Evolutionary conservation across 2,888 invertebrate species (phyloP), one percentile per base, ranked within the genome.

Genomic region (Agonum fuliginosum): DNA sequence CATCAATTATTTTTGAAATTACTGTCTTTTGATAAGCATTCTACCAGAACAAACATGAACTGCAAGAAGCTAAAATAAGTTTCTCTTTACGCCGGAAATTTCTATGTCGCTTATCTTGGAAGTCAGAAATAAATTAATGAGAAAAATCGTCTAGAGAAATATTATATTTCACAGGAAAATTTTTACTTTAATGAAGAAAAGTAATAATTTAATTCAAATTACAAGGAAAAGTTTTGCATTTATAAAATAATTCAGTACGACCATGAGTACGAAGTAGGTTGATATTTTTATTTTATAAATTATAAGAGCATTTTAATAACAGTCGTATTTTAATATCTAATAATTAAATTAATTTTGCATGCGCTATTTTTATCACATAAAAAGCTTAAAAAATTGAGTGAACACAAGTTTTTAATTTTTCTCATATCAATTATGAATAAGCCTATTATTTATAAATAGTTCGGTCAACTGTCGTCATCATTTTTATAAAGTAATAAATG

Each of bases 1-100:
- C 27, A 24, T 34, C 71, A 51, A 48, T 71, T 71, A 71, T 71
- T 71, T 51, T 51, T 71, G 34, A 48, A 51, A 71, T 71, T 71
- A 71, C 51, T 51, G 51, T 71, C 71, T 71, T 71, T 71, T 34
- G 48, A 62, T 71, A 71, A 34, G 19, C 71, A 19, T 71, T 71
- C 71, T 71, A 71, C 24, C 51, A 51, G 71, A 71, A 71, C 71
- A 71, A 51, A 71, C 30, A 34, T 22, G 30, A 34, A n/a, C 24
- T 46, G 30, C 19, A 46, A 71, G 24, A n/a, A 27, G 24, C n/a
- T 30, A 51, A 30, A 24, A 71, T 67, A 41, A 67, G 43, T 67
- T 67, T 67, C 67, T 67, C 67, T 41, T 67, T 19, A 12, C 30
- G 20, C 67, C 41, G 41, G 37, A 67, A 27, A 67, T 67, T 41